phyloP scores from a whole-genome alignment of 1,140 invertebrate genomes.

The Harlomillsia oculata region DNA sequence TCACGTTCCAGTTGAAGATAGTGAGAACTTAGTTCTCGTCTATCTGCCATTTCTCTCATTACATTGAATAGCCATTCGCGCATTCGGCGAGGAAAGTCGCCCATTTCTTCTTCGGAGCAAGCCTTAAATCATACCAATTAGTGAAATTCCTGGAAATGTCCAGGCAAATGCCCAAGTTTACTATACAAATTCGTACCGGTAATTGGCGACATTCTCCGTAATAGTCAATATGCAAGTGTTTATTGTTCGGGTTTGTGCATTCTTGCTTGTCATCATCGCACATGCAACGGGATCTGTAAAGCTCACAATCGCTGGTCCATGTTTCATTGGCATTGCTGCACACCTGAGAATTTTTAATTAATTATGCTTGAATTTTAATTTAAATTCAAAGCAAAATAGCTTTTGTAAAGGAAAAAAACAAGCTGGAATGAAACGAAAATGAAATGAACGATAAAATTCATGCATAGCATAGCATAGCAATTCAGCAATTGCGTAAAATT shows the following conservation, averaged over 20 bases:
- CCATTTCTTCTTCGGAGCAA: constrained; percentile 73
- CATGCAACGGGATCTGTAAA: constrained; percentile 79
- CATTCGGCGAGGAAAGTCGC: constrained; percentile 86
- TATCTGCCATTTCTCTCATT: constrained; percentile 84
- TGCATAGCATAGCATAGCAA: not conserved
- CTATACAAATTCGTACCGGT: constrained; percentile 49
- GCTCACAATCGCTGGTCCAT: constrained; percentile 81
- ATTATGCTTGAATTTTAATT: not conserved
- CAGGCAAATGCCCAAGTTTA: not conserved
- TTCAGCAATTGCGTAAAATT: not conserved
- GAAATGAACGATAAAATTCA: not conserved
- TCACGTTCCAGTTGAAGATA: constrained; percentile 77
- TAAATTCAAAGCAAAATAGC: not conserved
- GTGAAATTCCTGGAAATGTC: too few species aligned
- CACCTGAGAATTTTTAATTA: constrained; percentile 50
- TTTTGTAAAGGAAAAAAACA: not conserved
- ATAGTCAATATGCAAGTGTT: constrained; percentile 86
- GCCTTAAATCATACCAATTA: too few species aligned
- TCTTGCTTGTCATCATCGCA: constrained; percentile 65
- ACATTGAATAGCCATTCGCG: constrained; percentile 94
- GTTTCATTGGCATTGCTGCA: constrained; percentile 91
- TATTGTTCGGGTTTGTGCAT: constrained; percentile 62
- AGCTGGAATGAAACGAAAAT: not conserved
- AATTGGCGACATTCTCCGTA: constrained; percentile 73
- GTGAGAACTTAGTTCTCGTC: constrained; percentile 71